phyloP scores from a whole-genome alignment of 2,888 invertebrate species.

The Nezara viridula region DNA sequence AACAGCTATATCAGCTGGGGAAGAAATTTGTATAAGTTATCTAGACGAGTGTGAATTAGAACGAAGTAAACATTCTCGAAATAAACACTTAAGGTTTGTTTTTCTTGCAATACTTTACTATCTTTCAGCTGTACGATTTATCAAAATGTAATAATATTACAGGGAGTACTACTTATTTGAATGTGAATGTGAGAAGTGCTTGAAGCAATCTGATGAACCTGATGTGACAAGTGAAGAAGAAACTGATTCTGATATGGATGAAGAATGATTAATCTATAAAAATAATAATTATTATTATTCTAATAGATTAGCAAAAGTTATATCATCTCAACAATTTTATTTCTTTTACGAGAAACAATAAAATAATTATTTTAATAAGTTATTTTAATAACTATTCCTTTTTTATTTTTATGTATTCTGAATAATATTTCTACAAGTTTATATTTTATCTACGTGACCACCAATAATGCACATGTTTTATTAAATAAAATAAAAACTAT shows the following conservation, averaged over 20 bases:
- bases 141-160: conserved; percentile 67
- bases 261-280: conserved; percentile 31
- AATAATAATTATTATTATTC: neutral
- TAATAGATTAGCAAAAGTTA: neutral
- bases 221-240: conserved; percentile 88
- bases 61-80: conserved; percentile 88
- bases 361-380: too few species aligned
- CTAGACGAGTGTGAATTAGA: conserved; percentile 86
- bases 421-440: neutral
- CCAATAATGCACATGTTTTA: neutral
- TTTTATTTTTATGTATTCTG: neutral
- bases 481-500: neutral
- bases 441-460: neutral
- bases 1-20: conserved; percentile 80
- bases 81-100: conserved; percentile 77
- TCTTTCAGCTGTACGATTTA: neutral
- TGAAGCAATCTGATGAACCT: conserved; percentile 79
- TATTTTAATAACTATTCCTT: neutral
- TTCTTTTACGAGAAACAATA: too few species aligned
- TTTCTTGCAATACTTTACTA: neutral
- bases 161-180: conserved; percentile 86
- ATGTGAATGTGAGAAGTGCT: conserved; percentile 87
- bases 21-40: conserved; percentile 93
- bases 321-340: neutral
- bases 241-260: conserved; percentile 72